Conservation (phyloP, 2,797 vertebrate species). For the Cynodonichthys magdalenae region DNA sequence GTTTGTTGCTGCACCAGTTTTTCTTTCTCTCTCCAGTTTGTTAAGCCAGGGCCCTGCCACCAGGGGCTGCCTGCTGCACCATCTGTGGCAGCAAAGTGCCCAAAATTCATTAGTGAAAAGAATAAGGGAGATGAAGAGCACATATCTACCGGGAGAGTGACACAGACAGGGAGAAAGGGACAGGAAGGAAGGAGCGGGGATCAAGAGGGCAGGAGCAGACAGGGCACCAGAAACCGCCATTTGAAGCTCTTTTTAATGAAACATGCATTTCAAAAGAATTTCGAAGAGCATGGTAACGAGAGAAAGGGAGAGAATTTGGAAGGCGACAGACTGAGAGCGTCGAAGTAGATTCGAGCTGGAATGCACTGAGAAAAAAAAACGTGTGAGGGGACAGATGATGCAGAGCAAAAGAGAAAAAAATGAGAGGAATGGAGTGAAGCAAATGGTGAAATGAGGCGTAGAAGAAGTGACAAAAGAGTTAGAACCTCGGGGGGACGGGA, state of each 20-base stretch:
- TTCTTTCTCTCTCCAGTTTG: slow-evolving; percentile 39
- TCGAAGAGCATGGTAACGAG: slow-evolving; percentile 1
- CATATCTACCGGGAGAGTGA: slow-evolving; percentile 45
- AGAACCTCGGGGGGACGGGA: slow-evolving; percentile 28
- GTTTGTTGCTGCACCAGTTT: slow-evolving; percentile 33
- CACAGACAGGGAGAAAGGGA: slow-evolving; percentile 22
- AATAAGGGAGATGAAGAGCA: slow-evolving; percentile 48
- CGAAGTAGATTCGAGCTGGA: slow-evolving; percentile 44
- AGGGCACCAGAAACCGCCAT: slow-evolving; percentile 25
- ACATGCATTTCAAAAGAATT: slow-evolving; percentile 31
- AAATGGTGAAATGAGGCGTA: slow-evolving; percentile 55
- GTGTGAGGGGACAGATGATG: slow-evolving; percentile 39
- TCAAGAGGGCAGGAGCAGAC: slow-evolving; percentile 14
- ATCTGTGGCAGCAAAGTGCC: slow-evolving; percentile 74
- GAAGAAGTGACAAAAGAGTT: slow-evolving; percentile 42
- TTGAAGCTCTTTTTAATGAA: slow-evolving; percentile 49
- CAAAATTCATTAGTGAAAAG: slow-evolving; percentile 72
- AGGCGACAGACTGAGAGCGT: slow-evolving; percentile 6
- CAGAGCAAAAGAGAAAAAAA: slow-evolving; percentile 39
- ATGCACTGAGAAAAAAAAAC: slow-evolving; percentile 23
- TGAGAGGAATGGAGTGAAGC: slow-evolving; percentile 46
- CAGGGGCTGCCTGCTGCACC: slow-evolving; percentile 65
- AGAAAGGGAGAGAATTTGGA: slow-evolving; percentile 7
- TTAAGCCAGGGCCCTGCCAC: slow-evolving; percentile 44
- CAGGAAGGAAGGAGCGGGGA: slow-evolving; percentile 2